Evolutionary conservation across 2,113 vertebrate genomes (phyloP).

Genomic region (Stegastes partitus): DNA sequence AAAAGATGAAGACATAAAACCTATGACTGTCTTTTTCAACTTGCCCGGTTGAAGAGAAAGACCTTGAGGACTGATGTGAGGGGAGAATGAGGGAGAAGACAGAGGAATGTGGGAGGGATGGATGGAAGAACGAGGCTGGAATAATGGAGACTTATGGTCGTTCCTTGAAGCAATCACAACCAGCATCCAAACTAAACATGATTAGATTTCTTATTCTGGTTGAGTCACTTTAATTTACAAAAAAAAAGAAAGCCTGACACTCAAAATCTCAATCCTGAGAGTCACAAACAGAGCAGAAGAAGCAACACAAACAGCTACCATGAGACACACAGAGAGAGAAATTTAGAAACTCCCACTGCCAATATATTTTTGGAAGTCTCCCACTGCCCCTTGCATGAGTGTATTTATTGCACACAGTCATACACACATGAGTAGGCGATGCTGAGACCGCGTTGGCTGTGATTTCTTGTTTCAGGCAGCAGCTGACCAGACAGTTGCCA

Average conservation of each 20-base stretch:
- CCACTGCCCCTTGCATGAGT: constrained; percentile 54
- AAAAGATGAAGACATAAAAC: constrained; percentile 30
- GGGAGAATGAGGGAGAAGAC: not conserved
- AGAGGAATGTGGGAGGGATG: constrained; percentile 14
- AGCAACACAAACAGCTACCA: constrained; percentile 36
- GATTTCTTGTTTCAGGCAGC: constrained; percentile 51
- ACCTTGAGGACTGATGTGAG: constrained; percentile 5
- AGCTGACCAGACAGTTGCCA: constrained; percentile 70
- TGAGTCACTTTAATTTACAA: constrained; percentile 27
- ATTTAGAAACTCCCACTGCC: constrained; percentile 65
- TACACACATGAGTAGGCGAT: constrained; percentile 53
- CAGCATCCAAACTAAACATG: not conserved
- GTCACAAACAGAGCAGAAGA: constrained; percentile 25
- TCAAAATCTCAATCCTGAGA: constrained; percentile 28
- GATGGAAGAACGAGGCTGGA: constrained; percentile 26
- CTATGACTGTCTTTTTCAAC: not conserved
- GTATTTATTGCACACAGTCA: constrained; percentile 52
- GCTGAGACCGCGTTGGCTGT: constrained; percentile 44
- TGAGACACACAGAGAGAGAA: constrained; percentile 29
- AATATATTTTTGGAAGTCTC: constrained; percentile 62
- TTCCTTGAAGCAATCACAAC: constrained; percentile 7
- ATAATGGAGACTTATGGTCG: constrained; percentile 46
- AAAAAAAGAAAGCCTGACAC: constrained; percentile 28
- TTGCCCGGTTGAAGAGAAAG: not conserved
- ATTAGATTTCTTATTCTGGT: constrained; percentile 6